Conservation (phyloP, 2,113 vertebrate species). For the Oncorhynchus tshawytscha region DNA sequence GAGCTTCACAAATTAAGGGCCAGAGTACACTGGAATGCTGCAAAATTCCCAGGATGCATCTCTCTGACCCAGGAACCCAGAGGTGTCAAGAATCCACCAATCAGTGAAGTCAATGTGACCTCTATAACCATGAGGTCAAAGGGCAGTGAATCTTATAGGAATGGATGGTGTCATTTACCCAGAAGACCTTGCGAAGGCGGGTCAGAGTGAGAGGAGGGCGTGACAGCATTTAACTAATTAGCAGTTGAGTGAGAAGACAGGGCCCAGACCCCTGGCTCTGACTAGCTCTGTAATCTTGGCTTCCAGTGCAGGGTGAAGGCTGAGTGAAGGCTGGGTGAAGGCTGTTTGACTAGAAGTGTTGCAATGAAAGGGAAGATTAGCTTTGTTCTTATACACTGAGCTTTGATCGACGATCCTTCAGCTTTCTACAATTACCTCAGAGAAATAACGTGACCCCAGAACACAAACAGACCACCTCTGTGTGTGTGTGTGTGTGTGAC, state of each 20-base stretch:
- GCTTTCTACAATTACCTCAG: not conserved
- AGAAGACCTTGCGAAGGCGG: not conserved
- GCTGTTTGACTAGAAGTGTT: not conserved
- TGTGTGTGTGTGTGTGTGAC: not conserved
- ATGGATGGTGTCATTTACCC: not conserved
- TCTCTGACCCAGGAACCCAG: not conserved
- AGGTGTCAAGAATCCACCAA: not conserved
- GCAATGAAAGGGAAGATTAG: not conserved
- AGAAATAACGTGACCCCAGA: not conserved
- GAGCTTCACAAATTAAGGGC: not conserved
- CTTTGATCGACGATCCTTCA: not conserved
- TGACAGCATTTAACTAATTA: too few species aligned
- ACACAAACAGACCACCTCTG: not conserved
- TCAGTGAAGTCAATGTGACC: not conserved
- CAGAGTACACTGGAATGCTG: not conserved
- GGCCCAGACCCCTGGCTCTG: not conserved
- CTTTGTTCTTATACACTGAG: constrained; percentile 12
- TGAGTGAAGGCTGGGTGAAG: not conserved
- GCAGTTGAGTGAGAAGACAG: too few species aligned
- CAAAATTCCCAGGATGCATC: not conserved
- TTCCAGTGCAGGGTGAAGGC: not conserved
- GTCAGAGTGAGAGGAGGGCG: not conserved
- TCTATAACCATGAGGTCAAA: not conserved
- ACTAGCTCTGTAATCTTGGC: not conserved
- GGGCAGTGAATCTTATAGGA: not conserved